These are phyloP conservation scores for Nycticorax nycticorax DNA, from an alignment of 2,113 vertebrate genomes.

Conservation along the genomic window DNA sequence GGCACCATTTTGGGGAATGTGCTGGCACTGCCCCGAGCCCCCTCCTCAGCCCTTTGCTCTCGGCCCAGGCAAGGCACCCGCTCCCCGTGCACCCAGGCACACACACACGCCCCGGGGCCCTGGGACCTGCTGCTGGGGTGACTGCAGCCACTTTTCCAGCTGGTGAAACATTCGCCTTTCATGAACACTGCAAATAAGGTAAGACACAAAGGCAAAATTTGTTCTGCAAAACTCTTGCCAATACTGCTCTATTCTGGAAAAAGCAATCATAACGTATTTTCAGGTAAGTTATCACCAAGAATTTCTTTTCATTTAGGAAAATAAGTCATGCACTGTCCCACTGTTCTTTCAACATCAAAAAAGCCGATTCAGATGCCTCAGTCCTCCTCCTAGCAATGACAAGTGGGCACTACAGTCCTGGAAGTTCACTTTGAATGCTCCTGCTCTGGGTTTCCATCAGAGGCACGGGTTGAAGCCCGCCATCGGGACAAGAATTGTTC, in stretches of 20 bases:
- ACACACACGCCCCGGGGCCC: accelerated
- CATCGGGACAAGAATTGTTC: background rate
- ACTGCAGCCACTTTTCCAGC: background rate
- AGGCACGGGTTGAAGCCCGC: background rate
- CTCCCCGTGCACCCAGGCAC: background rate
- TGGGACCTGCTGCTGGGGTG: background rate
- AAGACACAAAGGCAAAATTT: background rate
- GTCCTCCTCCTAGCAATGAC: background rate
- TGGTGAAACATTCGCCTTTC: background rate
- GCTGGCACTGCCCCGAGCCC: background rate
- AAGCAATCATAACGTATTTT: background rate
- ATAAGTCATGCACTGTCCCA: background rate
- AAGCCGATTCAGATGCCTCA: background rate
- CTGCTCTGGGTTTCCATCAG: background rate
- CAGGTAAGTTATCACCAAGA: background rate
- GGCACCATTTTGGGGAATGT: background rate
- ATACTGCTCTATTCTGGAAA: background rate
- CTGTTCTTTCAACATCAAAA: background rate
- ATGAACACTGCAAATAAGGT: background rate
- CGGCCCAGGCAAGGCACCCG: accelerated
- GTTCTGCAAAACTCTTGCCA: background rate
- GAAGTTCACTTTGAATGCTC: background rate
- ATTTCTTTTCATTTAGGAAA: background rate
- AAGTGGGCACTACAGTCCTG: background rate
- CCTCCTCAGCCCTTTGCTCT: background rate